Evolutionary conservation across 2,113 vertebrate genomes (phyloP), one percentile per base, ranked within the genome.

Genomic region (Calyptomena viridis): DNA sequence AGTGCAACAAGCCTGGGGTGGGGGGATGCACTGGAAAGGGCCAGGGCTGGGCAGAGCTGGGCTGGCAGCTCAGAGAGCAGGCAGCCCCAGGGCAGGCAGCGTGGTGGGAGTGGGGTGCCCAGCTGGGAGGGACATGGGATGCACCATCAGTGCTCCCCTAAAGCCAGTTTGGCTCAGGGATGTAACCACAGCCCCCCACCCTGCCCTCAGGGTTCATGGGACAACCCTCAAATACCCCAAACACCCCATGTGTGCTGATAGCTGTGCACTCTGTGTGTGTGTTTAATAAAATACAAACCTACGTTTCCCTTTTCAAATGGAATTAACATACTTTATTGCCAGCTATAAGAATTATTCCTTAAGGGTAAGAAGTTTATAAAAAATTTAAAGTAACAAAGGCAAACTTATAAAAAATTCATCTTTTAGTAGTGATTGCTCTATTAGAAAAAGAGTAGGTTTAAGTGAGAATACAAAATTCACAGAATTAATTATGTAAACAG

Each of bases 371-470:
- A 95, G 89, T 97, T 97, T 97, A 97, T 89, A 98, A 98, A 97
- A 97, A 96, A 97, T 97, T 96, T 95, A 97, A 89, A 95, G 92
- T 97, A 97, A 97, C 96, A 97, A 98, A 98, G 97, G 95, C 96
- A 97, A 98, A 97, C 96, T 97, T 97, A 97, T 98, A 95, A 98
- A 98, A 98, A 97, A 98, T 97, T 98, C 93, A 97, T 98, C 96
- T 97, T 97, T 94, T 92, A 94, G 93, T 96, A 95, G 96, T 96
- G 96, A 97, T 97, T 97, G 97, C 96, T 94, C 96, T 91, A 86
- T 98, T 96, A 97, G 97, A 97, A 96, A 97, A 97, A 92, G 91
- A 95, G 79, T 81, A 94, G 87, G 92, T 93, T 94, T 91, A 93
- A 95, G 92, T 94, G 88, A 87, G 93, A 88, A 96, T 95, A 96